These are phyloP conservation scores for Coregonus sp. DNA, from an alignment of 2,797 vertebrate species.

Conservation along the genomic window DNA sequence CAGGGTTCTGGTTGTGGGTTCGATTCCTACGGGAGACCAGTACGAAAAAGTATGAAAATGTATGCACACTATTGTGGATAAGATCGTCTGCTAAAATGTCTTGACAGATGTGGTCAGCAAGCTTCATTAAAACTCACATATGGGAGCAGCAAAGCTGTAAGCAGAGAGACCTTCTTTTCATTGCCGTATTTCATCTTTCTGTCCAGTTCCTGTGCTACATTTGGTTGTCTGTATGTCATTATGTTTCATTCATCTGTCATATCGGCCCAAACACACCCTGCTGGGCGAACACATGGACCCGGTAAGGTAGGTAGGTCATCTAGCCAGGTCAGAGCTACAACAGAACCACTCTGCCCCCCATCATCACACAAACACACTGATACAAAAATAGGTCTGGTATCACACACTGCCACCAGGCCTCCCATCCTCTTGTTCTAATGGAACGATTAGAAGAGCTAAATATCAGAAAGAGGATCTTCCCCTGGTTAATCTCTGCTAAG, in stretches of 20 bases:
- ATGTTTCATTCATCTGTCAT: neutral
- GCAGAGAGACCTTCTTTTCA: neutral
- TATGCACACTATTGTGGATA: no score
- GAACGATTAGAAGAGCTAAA: slow-evolving; percentile 61
- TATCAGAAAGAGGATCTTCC: slow-evolving; percentile 57
- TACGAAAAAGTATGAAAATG: no score
- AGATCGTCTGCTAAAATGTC: neutral
- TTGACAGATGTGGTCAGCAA: neutral
- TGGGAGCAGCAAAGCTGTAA: neutral
- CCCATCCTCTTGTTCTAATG: slow-evolving; percentile 44
- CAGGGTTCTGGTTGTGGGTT: no score
- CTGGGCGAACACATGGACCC: neutral
- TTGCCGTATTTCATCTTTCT: neutral
- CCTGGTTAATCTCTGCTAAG: slow-evolving; percentile 52
- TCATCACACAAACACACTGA: neutral
- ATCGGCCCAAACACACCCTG: neutral
- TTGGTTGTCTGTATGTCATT: neutral
- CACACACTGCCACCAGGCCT: neutral
- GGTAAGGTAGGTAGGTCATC: neutral
- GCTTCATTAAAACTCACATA: neutral
- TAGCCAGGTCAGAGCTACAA: no score
- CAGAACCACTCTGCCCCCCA: neutral
- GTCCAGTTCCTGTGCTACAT: neutral
- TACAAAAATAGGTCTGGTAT: slow-evolving; percentile 9
- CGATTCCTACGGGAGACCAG: no score